A percentile compares a stretch with the other conserved stretches of the same genome.
Evolutionary conservation across 2,888 invertebrate species (phyloP).

Genomic region (Melanargia galathea): DNA sequence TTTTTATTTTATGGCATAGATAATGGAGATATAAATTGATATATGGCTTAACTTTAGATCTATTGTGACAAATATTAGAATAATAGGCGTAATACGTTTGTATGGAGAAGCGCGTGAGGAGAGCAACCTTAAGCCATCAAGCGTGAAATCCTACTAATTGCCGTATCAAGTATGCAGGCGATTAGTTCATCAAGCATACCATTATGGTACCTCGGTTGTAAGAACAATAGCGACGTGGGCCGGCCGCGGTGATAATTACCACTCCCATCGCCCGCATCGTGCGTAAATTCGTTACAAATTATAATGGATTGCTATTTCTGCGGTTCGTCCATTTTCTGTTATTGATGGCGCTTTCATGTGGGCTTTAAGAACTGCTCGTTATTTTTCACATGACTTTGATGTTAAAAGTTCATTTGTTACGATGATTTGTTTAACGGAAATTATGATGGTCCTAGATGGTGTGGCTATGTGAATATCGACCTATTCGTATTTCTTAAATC

Average conservation of each 20-base stretch:
- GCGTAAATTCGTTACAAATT: slow-evolving; percentile 42
- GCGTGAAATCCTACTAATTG: slow-evolving; percentile 37
- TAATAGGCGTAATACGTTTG: too few relatives aligned
- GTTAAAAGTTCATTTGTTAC: slow-evolving; percentile 13
- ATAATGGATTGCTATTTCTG: slow-evolving; percentile 39
- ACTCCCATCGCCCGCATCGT: slow-evolving; percentile 41
- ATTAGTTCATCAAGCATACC: slow-evolving; percentile 46
- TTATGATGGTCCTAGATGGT: neutral
- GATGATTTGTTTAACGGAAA: slow-evolving; percentile 12
- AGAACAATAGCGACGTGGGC: slow-evolving; percentile 50
- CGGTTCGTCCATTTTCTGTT: slow-evolving; percentile 36
- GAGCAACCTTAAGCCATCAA: slow-evolving; percentile 26
- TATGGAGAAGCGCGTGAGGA: too few relatives aligned
- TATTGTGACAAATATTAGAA: too few relatives aligned
- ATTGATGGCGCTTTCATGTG: slow-evolving; percentile 40
- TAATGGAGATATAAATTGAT: too few relatives aligned
- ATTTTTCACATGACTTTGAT: slow-evolving; percentile 18
- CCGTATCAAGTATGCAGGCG: slow-evolving; percentile 40
- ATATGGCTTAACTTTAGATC: too few relatives aligned
- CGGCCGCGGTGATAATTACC: slow-evolving; percentile 49
- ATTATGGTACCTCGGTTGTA: slow-evolving; percentile 28
- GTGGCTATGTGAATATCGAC: neutral
- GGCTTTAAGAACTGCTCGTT: slow-evolving; percentile 30
- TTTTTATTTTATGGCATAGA: too few relatives aligned
- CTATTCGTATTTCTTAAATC: too few relatives aligned